Percentiles rank a stretch among this genome's conserved stretches.
phyloP scores from a whole-genome alignment of 2,797 vertebrate genomes.

The Columba guinea region DNA sequence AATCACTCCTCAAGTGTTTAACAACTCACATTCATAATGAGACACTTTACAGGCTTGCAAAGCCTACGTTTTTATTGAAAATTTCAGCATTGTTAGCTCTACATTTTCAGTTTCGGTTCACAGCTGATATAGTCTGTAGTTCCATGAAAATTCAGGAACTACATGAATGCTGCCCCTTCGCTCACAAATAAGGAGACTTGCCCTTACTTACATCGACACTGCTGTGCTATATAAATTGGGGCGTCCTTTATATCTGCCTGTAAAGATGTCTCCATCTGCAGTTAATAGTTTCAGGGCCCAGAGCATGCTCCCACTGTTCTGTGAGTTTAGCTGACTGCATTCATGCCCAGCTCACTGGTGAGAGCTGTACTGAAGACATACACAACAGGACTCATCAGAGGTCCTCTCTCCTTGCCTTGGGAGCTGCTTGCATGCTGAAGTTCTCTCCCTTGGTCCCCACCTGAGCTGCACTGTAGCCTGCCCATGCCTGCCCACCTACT shows the following conservation, averaged over 20 bases:
- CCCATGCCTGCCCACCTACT: not conserved
- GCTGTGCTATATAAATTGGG: not conserved
- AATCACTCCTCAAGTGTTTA: not conserved
- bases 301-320: not conserved
- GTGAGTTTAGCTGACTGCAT: not conserved
- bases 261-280: not conserved
- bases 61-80: not conserved
- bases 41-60: not conserved
- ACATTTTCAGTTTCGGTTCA: not conserved
- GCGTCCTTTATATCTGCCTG: not conserved
- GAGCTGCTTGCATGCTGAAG: not conserved
- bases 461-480: not conserved
- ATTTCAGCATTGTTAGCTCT: not conserved
- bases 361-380: not conserved
- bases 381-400: not conserved
- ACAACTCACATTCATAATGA: not conserved
- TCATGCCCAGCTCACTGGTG: rapidly evolving
- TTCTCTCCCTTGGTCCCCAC: not conserved
- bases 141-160: not conserved
- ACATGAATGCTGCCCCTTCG: not conserved
- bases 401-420: not conserved
- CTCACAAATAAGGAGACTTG: not conserved
- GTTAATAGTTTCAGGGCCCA: not conserved
- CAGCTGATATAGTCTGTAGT: not conserved
- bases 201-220: not conserved